phyloP scores from a whole-genome alignment of 2,113 vertebrate genomes.

The Genyomyrus donnyi region DNA sequence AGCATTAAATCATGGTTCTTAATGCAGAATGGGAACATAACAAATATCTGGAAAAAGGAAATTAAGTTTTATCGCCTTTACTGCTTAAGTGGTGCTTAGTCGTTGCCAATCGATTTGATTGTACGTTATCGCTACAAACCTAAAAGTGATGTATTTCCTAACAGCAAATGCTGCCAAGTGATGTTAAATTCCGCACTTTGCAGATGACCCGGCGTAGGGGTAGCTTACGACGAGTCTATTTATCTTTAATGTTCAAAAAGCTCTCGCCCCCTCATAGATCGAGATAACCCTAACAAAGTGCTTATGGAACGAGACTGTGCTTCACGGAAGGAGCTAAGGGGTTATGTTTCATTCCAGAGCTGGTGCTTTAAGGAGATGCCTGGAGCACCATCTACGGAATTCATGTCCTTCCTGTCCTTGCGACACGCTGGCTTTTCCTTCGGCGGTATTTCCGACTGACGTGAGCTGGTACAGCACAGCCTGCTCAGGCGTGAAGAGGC shows the following conservation, averaged over 20 bases:
- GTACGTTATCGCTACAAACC: conserved; percentile 14
- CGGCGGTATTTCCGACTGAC: not conserved
- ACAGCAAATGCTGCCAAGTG: conserved; percentile 19
- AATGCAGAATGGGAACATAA: not conserved
- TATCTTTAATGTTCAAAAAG: not conserved
- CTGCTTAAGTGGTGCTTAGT: conserved; percentile 27
- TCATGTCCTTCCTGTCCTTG: not conserved
- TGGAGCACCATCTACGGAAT: not conserved
- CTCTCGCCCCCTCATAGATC: not conserved
- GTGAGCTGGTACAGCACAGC: not conserved
- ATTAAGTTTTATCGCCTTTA: conserved; percentile 31
- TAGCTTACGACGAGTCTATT: not conserved
- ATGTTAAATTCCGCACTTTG: conserved; percentile 13
- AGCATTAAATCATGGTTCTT: conserved; percentile 6
- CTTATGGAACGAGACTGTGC: not conserved
- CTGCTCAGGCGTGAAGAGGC: not conserved
- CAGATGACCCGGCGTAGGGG: not conserved
- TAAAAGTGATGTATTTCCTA: conserved; percentile 12
- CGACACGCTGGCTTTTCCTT: not conserved
- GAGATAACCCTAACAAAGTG: not conserved
- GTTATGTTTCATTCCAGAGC: not conserved
- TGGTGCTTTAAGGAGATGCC: not conserved
- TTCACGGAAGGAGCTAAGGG: not conserved
- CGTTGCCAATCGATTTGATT: conserved; percentile 23
- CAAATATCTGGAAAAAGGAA: not conserved